These are phyloP conservation scores for Macrotrachela quadricornifera DNA, from an alignment of 1,140 invertebrate species.

Conservation along the genomic window DNA sequence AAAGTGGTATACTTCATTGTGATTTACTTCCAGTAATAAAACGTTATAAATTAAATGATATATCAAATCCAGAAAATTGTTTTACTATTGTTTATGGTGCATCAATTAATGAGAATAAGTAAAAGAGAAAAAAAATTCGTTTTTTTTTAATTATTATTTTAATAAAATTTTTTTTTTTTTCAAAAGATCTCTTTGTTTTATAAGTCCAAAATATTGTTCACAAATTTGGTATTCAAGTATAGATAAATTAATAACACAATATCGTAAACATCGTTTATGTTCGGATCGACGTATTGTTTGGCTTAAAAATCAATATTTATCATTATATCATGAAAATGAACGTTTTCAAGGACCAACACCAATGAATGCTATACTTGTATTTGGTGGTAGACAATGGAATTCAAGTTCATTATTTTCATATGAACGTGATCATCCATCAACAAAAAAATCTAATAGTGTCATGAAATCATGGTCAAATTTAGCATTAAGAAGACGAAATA, in stretches of 20 bases:
- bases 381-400: constrained; percentile 7
- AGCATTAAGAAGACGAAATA: too few relatives aligned
- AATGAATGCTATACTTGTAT: constrained; percentile 49
- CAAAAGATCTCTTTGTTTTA: neutral
- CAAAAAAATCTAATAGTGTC: too few relatives aligned
- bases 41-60: too few relatives aligned
- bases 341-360: constrained; percentile 48
- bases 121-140: neutral
- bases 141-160: neutral
- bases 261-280: constrained; percentile 33
- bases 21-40: too few relatives aligned
- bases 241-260: neutral
- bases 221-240: neutral
- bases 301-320: constrained; percentile 73
- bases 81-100: constrained; percentile 31
- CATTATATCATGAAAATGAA: constrained; percentile 62
- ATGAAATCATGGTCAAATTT: too few relatives aligned
- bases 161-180: neutral
- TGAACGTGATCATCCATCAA: too few relatives aligned
- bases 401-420: neutral
- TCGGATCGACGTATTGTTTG: constrained; percentile 63
- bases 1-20: neutral
- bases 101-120: constrained; percentile 56
- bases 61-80: constrained; percentile 15
- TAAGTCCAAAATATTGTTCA: neutral